Evolutionary conservation across 2,888 invertebrate genomes (phyloP).

Genomic region (Entomobrya multifasciata): DNA sequence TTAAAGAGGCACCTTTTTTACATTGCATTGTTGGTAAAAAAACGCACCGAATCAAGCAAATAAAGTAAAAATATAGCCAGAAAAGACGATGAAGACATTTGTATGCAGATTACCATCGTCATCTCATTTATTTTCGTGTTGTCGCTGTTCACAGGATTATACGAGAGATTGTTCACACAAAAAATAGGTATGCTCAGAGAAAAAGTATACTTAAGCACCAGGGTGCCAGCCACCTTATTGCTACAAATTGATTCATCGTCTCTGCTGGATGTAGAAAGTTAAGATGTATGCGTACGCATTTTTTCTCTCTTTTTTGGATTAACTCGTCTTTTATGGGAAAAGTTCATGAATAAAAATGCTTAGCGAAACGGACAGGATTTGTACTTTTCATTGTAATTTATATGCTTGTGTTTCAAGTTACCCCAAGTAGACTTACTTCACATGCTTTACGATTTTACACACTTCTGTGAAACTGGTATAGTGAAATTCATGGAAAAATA

Average conservation of each 20-base stretch:
- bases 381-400: neutral
- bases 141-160: no score
- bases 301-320: neutral
- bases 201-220: slow-evolving; percentile 50
- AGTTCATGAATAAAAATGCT: no score
- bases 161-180: no score
- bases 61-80: neutral
- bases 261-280: slow-evolving; percentile 51
- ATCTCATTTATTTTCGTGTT: no score
- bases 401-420: neutral
- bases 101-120: slow-evolving; percentile 52
- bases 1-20: no score
- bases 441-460: neutral
- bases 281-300: slow-evolving; percentile 7
- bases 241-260: slow-evolving; percentile 79
- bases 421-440: neutral
- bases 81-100: no score
- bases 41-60: no score
- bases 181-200: neutral
- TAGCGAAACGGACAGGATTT: no score
- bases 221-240: slow-evolving; percentile 77
- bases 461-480: neutral
- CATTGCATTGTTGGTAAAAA: no score
- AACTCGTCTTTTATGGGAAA: neutral
- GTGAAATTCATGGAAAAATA: neutral